phyloP scores from a whole-genome alignment of 2,888 invertebrate species.

The Idaea aversata region DNA sequence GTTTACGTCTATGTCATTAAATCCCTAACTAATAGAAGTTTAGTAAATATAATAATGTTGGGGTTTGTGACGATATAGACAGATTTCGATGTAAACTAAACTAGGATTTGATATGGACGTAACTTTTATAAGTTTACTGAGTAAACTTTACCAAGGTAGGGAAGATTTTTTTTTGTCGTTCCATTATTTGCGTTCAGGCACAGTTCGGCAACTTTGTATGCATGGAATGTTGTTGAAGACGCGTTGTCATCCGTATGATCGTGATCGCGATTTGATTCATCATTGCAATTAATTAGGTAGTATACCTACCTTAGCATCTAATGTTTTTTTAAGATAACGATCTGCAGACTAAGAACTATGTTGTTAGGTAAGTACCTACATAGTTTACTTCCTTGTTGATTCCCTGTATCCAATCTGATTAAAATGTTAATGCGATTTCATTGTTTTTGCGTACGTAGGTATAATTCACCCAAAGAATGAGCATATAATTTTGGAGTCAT shows the following conservation, averaged over 20 bases:
- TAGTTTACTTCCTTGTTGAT: slow-evolving; percentile 18
- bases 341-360: neutral
- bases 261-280: neutral
- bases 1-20: neutral
- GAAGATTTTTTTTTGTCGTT: neutral
- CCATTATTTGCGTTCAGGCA: neutral
- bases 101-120: neutral
- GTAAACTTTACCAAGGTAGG: neutral
- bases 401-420: slow-evolving; percentile 6
- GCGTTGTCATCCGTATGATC: neutral
- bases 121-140: neutral
- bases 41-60: neutral
- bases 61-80: neutral
- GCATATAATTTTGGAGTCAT: slow-evolving; percentile 17
- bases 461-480: no score
- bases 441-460: slow-evolving; percentile 22
- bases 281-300: neutral
- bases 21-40: neutral
- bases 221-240: neutral
- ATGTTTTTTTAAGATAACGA: neutral
- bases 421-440: slow-evolving; percentile 18
- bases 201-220: neutral
- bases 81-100: neutral
- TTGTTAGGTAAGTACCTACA: neutral
- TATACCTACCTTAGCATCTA: neutral